Evolutionary conservation across 2,113 vertebrate species (phyloP).

Genomic region (Trogon surrucura): DNA sequence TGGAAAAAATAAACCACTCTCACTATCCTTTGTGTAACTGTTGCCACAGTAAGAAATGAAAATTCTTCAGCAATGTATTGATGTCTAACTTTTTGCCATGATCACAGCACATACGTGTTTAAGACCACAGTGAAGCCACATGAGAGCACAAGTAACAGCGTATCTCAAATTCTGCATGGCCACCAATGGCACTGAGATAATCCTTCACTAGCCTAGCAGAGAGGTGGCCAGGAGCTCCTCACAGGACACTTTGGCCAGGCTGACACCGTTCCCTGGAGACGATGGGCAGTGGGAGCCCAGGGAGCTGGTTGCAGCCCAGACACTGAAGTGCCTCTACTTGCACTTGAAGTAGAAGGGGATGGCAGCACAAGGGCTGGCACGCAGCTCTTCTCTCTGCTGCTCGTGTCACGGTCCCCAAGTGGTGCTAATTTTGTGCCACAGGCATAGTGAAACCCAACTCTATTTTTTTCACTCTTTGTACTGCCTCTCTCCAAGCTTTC

Average conservation of each 20-base stretch:
- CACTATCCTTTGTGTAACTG: neutral
- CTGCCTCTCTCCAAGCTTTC: neutral
- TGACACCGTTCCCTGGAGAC: neutral
- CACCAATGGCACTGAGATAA: neutral
- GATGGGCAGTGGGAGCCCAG: neutral
- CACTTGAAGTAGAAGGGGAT: neutral
- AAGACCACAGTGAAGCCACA: neutral
- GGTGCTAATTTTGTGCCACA: neutral
- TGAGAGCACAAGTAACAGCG: rapidly evolving
- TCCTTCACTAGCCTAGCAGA: neutral
- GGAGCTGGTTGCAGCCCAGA: neutral
- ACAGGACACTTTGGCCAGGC: neutral
- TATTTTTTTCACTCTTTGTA: neutral
- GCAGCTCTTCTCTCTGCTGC: neutral
- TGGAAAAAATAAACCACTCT: neutral
- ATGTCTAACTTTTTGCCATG: neutral
- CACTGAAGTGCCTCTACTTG: neutral
- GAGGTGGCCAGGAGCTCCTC: neutral
- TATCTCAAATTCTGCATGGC: neutral
- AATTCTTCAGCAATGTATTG: neutral
- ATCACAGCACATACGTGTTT: neutral
- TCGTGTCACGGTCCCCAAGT: neutral
- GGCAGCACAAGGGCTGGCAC: neutral
- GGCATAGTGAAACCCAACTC: neutral
- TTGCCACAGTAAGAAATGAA: neutral